These are phyloP conservation scores for Silurus meridionalis DNA, from an alignment of 2,113 vertebrate genomes.

Conservation along the genomic window DNA sequence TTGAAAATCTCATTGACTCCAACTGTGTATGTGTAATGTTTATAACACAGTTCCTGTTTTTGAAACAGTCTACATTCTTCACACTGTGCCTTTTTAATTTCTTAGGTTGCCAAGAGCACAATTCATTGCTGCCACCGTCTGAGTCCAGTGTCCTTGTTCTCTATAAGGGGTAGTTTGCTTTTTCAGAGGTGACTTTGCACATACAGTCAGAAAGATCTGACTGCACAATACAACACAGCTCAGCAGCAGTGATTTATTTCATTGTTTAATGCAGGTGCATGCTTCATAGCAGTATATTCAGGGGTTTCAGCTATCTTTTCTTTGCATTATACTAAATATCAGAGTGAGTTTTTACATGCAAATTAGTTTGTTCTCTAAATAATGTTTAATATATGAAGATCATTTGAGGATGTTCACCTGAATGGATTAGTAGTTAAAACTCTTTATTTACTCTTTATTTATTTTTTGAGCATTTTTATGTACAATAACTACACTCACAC, in stretches of 20 bases:
- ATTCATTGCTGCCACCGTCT: neutral
- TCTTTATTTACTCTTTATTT: neutral
- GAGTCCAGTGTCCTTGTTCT: neutral
- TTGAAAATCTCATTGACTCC: neutral
- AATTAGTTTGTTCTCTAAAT: neutral
- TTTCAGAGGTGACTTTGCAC: conserved; percentile 3
- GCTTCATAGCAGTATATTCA: neutral
- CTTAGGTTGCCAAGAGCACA: neutral
- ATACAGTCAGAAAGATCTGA: neutral
- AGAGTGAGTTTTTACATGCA: neutral
- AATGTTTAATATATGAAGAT: neutral
- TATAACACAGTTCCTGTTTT: neutral
- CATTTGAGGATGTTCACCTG: neutral
- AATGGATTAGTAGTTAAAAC: neutral
- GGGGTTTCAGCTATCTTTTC: neutral
- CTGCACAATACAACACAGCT: conserved; percentile 17
- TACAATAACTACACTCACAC: neutral
- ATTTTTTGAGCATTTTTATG: conserved; percentile 17
- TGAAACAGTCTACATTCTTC: neutral
- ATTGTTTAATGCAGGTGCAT: conserved; percentile 15
- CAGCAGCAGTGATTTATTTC: neutral
- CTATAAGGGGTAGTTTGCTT: neutral
- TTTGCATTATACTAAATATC: neutral
- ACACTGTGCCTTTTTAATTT: neutral
- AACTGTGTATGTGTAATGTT: neutral